Evolutionary conservation across 1,140 invertebrate genomes (phyloP).

Genomic region (Leptinotarsa defecta): DNA sequence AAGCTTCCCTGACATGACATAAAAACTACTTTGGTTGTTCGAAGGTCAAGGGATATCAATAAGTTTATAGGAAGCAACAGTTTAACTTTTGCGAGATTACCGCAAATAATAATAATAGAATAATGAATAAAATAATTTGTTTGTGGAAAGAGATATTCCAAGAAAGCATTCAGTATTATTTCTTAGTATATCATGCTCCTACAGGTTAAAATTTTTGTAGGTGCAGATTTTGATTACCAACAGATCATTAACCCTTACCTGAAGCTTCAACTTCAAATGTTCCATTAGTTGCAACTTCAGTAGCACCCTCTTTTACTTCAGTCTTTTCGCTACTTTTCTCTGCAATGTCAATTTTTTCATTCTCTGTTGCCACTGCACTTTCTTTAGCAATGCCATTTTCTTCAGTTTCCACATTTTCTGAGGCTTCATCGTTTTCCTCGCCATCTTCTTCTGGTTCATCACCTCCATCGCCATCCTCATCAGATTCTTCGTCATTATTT

Average conservation of each 20-base stretch:
- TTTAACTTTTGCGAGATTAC: no score
- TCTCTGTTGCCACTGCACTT: neutral
- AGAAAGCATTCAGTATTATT: no score
- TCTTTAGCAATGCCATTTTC: slow-evolving; percentile 16
- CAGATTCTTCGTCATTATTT: slow-evolving; percentile 52
- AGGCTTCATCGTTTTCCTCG: slow-evolving; percentile 48
- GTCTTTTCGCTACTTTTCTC: neutral
- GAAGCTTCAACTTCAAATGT: slow-evolving; percentile 31
- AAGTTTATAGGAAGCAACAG: neutral
- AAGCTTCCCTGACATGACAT: no score
- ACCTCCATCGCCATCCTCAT: slow-evolving; percentile 45
- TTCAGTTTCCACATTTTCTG: slow-evolving; percentile 36
- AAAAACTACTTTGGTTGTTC: neutral
- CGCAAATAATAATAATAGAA: no score
- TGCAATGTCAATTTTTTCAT: neutral
- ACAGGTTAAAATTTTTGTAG: no score
- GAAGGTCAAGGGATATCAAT: neutral
- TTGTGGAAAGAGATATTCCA: no score
- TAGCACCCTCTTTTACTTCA: slow-evolving; percentile 40
- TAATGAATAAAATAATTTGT: no score
- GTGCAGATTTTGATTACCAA: no score
- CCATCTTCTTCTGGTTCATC: slow-evolving; percentile 53
- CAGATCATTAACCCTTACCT: neutral
- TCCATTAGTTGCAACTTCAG: slow-evolving; percentile 41
- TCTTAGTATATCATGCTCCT: no score